Percentiles rank a stretch among this genome's conserved stretches.
Conservation (phyloP, 2,797 vertebrate species). For the Pygocentrus nattereri region DNA sequence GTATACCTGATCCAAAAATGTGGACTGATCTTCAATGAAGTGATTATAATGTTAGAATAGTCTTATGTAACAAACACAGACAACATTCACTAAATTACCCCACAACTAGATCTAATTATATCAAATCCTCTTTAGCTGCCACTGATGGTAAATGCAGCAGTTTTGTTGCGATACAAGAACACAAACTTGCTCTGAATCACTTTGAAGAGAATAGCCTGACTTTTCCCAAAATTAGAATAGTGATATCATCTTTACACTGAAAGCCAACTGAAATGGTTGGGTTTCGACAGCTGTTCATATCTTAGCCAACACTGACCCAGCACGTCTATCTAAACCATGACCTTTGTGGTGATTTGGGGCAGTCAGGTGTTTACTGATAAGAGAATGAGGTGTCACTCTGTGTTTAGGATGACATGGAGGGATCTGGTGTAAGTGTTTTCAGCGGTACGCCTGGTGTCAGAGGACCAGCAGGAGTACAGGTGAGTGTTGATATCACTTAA, state of each 20-base stretch:
- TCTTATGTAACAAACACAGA: too few relatives aligned
- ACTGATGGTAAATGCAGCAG: too few relatives aligned
- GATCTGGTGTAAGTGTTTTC: conserved; percentile 77
- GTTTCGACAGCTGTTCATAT: not conserved
- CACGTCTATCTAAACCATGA: too few relatives aligned
- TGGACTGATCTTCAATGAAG: not conserved
- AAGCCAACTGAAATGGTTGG: not conserved
- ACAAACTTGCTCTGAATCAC: too few relatives aligned
- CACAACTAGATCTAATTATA: too few relatives aligned
- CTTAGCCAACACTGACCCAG: too few relatives aligned
- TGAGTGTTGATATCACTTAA: conserved; percentile 59
- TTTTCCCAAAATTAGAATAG: not conserved
- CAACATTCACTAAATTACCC: too few relatives aligned
- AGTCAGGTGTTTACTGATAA: not conserved
- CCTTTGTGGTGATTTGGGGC: not conserved
- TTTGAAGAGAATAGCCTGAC: not conserved
- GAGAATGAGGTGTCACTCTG: conserved; percentile 13
- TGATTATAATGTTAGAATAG: too few relatives aligned
- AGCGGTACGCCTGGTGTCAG: conserved; percentile 74
- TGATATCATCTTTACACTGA: too few relatives aligned
- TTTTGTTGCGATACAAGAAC: too few relatives aligned
- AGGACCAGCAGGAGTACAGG: conserved; percentile 83
- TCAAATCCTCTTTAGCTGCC: not conserved
- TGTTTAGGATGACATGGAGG: conserved; percentile 93
- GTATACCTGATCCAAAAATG: not conserved